Evolutionary conservation across 2,797 vertebrate species (phyloP), one percentile per base, ranked within the genome.

Genomic region (Hipposideros larvatus): DNA sequence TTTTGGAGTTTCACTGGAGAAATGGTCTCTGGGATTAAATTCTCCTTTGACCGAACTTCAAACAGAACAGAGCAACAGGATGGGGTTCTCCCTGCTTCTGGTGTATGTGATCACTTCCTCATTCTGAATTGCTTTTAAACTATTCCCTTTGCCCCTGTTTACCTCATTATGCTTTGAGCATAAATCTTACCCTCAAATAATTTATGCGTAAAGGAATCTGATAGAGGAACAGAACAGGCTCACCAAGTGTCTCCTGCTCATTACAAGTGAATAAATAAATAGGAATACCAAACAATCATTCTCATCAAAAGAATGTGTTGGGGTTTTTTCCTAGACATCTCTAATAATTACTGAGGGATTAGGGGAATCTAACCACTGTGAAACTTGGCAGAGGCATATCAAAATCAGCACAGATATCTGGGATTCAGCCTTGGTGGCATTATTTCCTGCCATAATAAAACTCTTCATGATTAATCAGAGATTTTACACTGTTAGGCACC

Each of bases 261-360:
- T 97, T 97, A 97, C 94, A 95, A 97, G 94, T 86, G 94, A 97
- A 97, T 97, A 97, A 97, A 91, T 97, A 97, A 94, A 96, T 88
- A 97, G 84, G 79, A 96, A 96, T 85, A 94, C 96, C 65, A 95
- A 96, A 94, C 95, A 97, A 94, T 96, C 96, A 93, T 82, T 94
- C 83, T 96, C 94, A 96, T 97, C 91, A 96, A 97, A 97, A 97
- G 96, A 95, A 97, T 93, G 61, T 24, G 80, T 48, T 84, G 13
- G 2, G 5, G 93, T 95, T 73, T 90, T 79, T 87, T 70, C 70
- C 79, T 90, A 90, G 91, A 94, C 41, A 82, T 84, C 57, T 90
- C 84, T 96, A 95, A 97, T 96, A 95, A 97, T 97, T 97, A 94
- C 80, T 96, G 82, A 95, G 87, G 96, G 84, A 96, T 97, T 97